Evolutionary conservation across 2,888 invertebrate species (phyloP).

Genomic region (Ischnus inquisitorius): DNA sequence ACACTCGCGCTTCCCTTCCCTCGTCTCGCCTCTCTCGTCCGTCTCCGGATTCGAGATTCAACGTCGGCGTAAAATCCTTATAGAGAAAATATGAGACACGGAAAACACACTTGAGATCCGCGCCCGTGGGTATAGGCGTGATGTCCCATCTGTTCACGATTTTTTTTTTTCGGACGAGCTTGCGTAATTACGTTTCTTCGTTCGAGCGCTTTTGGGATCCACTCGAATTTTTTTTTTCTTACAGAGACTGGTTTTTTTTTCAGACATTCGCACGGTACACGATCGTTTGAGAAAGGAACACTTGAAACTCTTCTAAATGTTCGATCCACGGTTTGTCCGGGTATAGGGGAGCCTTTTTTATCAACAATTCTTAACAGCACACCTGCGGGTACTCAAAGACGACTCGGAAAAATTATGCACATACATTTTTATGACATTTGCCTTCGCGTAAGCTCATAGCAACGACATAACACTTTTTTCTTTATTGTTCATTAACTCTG

Average conservation of each 20-base stretch:
- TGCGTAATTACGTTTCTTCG: conserved; percentile 51
- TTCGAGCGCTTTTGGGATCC: conserved; percentile 35
- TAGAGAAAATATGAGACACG: conserved; percentile 34
- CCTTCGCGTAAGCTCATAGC: not conserved
- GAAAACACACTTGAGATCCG: not conserved
- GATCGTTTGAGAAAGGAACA: conserved; percentile 50
- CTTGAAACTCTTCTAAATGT: conserved; percentile 66
- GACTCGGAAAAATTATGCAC: not conserved
- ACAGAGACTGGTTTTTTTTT: not conserved
- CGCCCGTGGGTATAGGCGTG: not conserved
- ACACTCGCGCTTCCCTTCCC: conserved; percentile 7
- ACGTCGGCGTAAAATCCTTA: conserved; percentile 32
- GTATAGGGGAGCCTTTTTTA: not conserved
- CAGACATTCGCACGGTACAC: conserved; percentile 40
- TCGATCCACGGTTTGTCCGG: not conserved
- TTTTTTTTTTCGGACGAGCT: conserved; percentile 42
- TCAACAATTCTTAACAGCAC: not conserved
- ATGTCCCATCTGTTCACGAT: conserved; percentile 49
- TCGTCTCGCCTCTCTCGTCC: not conserved
- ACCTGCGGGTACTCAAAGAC: not conserved
- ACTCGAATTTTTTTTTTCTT: conserved; percentile 29
- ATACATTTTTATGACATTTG: not conserved
- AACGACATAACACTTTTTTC: not conserved
- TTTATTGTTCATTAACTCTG: not conserved
- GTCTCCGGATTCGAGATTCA: conserved; percentile 22